Conservation (phyloP, 2,888 invertebrate genomes). For the Cephus rjabovi region DNA sequence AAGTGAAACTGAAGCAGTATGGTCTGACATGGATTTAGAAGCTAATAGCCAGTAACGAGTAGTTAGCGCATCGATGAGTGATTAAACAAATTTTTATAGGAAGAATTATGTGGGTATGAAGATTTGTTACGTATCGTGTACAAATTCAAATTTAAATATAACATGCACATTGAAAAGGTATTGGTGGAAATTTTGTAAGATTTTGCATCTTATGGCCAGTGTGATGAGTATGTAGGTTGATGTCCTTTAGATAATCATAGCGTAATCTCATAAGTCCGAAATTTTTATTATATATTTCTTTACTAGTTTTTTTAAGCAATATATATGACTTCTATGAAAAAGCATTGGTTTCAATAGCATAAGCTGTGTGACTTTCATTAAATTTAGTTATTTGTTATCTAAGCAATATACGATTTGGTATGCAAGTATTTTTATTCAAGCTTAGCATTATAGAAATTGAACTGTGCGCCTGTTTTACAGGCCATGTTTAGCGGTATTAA, state of each 20-base stretch:
- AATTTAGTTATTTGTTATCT: not conserved
- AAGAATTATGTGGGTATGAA: not conserved
- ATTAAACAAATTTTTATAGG: not conserved
- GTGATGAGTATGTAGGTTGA: not conserved
- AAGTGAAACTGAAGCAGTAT: constrained; percentile 72
- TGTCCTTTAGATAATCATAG: not conserved
- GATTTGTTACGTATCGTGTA: not conserved
- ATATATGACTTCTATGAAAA: not conserved
- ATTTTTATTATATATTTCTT: not conserved
- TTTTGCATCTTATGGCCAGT: not conserved
- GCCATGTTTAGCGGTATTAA: not conserved
- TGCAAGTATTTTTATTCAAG: not conserved
- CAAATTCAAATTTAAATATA: not conserved
- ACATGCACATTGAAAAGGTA: not conserved
- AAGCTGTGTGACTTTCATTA: not conserved
- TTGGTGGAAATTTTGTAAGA: not conserved
- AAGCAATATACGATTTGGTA: not conserved
- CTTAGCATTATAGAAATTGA: not conserved
- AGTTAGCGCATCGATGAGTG: not conserved
- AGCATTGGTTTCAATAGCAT: not conserved
- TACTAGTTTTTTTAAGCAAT: not conserved
- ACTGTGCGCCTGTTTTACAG: not conserved
- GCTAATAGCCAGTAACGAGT: constrained; percentile 62
- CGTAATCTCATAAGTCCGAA: not conserved
- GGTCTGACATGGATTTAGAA: constrained; percentile 74